These are phyloP conservation scores for Sipha flava DNA, from an alignment of 1,140 invertebrate genomes.

Conservation along the genomic window DNA sequence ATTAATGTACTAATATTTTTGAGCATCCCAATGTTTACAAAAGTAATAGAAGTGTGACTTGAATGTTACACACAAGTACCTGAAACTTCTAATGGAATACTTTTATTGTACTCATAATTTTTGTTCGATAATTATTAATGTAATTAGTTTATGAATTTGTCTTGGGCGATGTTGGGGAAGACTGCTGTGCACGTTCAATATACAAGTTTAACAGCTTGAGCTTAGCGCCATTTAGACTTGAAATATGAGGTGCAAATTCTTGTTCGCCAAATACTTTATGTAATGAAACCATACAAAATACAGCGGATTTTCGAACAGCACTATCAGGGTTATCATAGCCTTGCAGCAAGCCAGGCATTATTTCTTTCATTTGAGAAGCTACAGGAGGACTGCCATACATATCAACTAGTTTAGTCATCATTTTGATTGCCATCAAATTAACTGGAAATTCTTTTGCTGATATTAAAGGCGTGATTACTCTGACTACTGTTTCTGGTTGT, in stretches of 20 bases:
- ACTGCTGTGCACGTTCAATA: slow-evolving; percentile 54
- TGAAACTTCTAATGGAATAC: neutral
- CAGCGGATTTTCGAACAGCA: slow-evolving; percentile 82
- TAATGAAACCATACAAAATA: slow-evolving; percentile 91
- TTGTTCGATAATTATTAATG: slow-evolving; percentile 12
- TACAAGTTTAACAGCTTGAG: slow-evolving; percentile 65
- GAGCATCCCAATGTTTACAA: neutral
- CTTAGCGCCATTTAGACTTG: slow-evolving; percentile 74
- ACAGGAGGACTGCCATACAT: slow-evolving; percentile 58
- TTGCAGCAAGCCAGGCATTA: slow-evolving; percentile 82
- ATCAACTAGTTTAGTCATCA: slow-evolving; percentile 69
- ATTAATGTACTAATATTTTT: neutral
- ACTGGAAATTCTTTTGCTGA: slow-evolving; percentile 74
- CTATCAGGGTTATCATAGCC: slow-evolving; percentile 82
- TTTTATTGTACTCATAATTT: neutral
- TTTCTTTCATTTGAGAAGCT: slow-evolving; percentile 61
- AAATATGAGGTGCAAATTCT: slow-evolving; percentile 65
- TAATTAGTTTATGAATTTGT: slow-evolving; percentile 22
- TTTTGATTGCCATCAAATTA: slow-evolving; percentile 86
- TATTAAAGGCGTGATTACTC: slow-evolving; percentile 68
- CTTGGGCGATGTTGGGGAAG: slow-evolving; percentile 40
- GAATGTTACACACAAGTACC: neutral
- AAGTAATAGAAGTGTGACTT: slow-evolving; percentile 5
- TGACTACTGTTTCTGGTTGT: slow-evolving; percentile 48
- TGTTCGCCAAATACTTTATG: slow-evolving; percentile 73